Conservation (phyloP, 2,113 vertebrate species). For the Hepsetus odoe region DNA sequence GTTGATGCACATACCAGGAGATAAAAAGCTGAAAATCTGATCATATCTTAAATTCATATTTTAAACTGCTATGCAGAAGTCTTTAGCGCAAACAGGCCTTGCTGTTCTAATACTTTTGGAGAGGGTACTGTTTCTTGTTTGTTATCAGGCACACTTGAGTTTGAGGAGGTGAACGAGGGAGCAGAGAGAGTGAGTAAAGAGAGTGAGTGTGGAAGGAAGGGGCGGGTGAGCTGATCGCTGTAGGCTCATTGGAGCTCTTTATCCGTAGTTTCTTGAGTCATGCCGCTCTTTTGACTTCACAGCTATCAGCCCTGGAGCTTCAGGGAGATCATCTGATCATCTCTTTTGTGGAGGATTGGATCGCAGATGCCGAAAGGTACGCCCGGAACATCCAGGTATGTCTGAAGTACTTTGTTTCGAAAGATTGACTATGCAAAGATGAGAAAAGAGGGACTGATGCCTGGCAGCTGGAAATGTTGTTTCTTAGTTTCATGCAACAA, state of each 20-base stretch:
- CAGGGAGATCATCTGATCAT: slow-evolving; percentile 79
- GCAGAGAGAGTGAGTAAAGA: not conserved
- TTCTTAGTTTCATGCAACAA: not conserved
- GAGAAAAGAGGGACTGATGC: not conserved
- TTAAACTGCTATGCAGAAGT: too few species aligned
- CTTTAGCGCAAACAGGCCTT: too few species aligned
- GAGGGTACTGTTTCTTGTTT: too few species aligned
- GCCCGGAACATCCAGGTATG: not conserved
- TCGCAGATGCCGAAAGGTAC: slow-evolving; percentile 35
- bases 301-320: slow-evolving; percentile 73
- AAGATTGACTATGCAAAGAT: not conserved
- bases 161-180: not conserved
- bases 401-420: not conserved
- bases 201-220: too few species aligned
- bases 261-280: not conserved
- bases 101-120: too few species aligned
- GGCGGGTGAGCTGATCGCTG: not conserved
- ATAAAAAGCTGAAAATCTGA: too few species aligned
- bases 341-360: slow-evolving; percentile 79
- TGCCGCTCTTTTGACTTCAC: not conserved
- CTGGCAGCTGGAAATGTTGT: not conserved
- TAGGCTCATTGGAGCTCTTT: not conserved
- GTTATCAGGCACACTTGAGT: too few species aligned
- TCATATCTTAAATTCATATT: too few species aligned
- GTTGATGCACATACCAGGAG: too few species aligned